Conservation (phyloP, 2,113 vertebrate genomes). For the Turdus rufiventris region DNA sequence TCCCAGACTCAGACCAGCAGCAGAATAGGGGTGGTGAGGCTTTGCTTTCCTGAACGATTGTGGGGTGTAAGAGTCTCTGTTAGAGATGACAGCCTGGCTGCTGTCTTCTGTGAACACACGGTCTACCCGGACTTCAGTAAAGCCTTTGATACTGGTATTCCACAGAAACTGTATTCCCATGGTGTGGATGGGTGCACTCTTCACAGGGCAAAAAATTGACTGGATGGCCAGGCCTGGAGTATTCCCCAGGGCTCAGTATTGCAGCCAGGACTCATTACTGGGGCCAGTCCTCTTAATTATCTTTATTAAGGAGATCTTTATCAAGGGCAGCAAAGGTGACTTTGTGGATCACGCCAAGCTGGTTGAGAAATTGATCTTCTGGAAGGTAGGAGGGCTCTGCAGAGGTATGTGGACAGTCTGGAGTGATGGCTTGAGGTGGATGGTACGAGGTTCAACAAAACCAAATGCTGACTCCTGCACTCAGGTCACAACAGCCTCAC, state of each 20-base stretch:
- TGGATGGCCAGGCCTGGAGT: not conserved
- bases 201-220: not conserved
- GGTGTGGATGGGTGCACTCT: not conserved
- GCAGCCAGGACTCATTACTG: not conserved
- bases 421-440: not conserved
- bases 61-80: not conserved
- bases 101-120: not conserved
- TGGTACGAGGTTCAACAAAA: not conserved
- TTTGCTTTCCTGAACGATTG: not conserved
- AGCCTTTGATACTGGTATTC: not conserved
- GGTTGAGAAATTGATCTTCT: not conserved
- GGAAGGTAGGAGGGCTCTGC: not conserved
- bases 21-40: not conserved
- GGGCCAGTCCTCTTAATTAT: not conserved
- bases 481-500: accelerated
- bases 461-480: not conserved
- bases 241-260: not conserved
- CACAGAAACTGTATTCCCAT: not conserved
- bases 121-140: not conserved
- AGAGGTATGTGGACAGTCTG: not conserved
- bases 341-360: not conserved
- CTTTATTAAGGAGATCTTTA: not conserved
- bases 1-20: not conserved
- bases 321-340: not conserved
- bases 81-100: not conserved